Conservation (phyloP, 2,113 vertebrate species). For the Pterocles orientalis region DNA sequence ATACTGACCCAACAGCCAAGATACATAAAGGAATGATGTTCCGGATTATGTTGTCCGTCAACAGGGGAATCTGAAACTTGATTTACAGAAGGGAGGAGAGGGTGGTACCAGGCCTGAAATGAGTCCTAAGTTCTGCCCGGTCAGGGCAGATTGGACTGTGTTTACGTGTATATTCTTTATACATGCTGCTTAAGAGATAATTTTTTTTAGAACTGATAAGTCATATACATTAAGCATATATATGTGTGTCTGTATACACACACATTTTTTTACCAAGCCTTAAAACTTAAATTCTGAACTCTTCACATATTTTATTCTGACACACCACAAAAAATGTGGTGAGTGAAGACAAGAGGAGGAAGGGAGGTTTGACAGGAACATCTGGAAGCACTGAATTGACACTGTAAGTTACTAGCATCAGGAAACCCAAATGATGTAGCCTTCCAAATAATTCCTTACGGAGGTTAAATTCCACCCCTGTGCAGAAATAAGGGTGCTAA, state of each 20-base stretch:
- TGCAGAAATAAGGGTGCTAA: background rate
- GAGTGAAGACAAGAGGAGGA: background rate
- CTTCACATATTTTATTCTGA: background rate
- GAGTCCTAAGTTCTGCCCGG: background rate
- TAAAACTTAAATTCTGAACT: background rate
- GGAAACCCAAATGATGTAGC: background rate
- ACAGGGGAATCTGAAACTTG: background rate
- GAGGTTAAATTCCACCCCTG: background rate
- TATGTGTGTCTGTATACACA: background rate
- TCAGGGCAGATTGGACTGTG: background rate
- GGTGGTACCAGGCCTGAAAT: background rate
- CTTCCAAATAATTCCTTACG: background rate
- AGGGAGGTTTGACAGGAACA: background rate
- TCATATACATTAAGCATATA: background rate
- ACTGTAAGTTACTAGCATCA: background rate
- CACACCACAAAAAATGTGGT: background rate
- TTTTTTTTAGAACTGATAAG: background rate
- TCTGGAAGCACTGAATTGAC: background rate
- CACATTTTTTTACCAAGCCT: background rate
- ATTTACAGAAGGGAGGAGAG: background rate
- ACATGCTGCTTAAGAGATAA: background rate
- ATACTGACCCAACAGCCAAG: background rate
- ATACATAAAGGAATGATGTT: background rate
- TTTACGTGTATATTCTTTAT: background rate
- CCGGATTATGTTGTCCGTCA: background rate